Evolutionary conservation across 2,888 invertebrate species (phyloP), one percentile per base, ranked within the genome.

Genomic region (Agrochola lota): DNA sequence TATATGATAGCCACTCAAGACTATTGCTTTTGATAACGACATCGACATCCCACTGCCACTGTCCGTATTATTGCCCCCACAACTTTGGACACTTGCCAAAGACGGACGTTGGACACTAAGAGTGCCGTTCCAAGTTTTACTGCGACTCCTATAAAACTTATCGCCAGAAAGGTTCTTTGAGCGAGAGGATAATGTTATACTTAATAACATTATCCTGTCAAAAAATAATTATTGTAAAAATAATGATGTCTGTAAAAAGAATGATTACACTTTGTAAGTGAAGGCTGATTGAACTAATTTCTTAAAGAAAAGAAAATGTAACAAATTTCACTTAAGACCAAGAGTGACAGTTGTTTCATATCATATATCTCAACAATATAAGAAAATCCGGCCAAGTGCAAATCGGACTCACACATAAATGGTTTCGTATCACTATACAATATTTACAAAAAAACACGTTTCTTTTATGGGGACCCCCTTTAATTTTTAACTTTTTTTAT

Each of bases 61-160:
- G 30, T n/a, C 3, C 49, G 43, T 59, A 63, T 67, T 70, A 70
- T 60, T 66, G 9, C 49, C 66, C 23, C 40, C n/a, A 40, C 43
- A 26, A 59, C 74, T 49, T 80, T 84, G 81, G 81, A 73, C 6
- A 55, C 17, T 26, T 72, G 84, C 81, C 77, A 83, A 76, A 59
- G 46, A 64, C 8, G 64, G 59, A 71, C 73, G 12, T 62, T 26
- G 26, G 20, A 77, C 80, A 67, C 84, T 85, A 85, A 83, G 84
- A 81, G 81, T 83, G 77, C 71, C 81, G 81, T 85, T 76, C 73
- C 55, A 78, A 72, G 88, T 88, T 86, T 87, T 87, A 88, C 80
- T 81, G 40, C 17, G 80, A 72, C 81, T 80, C 80, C 85, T 85
- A 87, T 87, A 87, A 90, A 89, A 87, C 85, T 88, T 88, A 90